Conservation (phyloP, 1,140 invertebrate genomes). For the Drosophila tani region DNA sequence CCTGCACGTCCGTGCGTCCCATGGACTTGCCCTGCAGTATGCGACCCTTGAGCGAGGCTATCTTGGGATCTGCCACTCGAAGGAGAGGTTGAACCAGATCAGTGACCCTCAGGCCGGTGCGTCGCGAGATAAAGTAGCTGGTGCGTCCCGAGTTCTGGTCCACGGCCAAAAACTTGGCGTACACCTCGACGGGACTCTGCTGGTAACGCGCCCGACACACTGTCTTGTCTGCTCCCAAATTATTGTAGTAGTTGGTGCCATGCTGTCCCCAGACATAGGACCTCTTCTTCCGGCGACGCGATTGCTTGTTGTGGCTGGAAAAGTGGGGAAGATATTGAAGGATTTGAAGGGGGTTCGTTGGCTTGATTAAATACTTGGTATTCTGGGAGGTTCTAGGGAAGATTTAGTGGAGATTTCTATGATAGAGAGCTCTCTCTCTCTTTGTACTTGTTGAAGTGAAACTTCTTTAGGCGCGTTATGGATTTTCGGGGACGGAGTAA, state of each 20-base stretch:
- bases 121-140: constrained; percentile 94
- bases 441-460: too few relatives aligned
- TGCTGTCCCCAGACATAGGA: constrained; percentile 86
- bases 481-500: too few relatives aligned
- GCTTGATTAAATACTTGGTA: background rate
- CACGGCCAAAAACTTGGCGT: constrained; percentile 94
- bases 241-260: constrained; percentile 85
- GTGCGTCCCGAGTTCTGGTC: constrained; percentile 96
- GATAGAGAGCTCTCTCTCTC: too few relatives aligned
- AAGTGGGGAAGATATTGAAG: background rate
- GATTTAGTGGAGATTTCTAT: too few relatives aligned
- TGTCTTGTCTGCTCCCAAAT: constrained; percentile 87
- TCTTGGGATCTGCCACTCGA: constrained; percentile 94
- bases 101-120: constrained; percentile 95
- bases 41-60: constrained; percentile 92
- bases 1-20: constrained; percentile 96
- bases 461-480: too few relatives aligned
- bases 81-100: constrained; percentile 94
- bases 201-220: constrained; percentile 94
- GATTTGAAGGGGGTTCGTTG: background rate
- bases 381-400: too few relatives aligned
- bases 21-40: constrained; percentile 94
- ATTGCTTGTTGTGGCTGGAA: constrained; percentile 84
- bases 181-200: constrained; percentile 95
- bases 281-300: constrained; percentile 86